Evolutionary conservation across 2,797 vertebrate species (phyloP).

Genomic region (Myripristis murdjan): DNA sequence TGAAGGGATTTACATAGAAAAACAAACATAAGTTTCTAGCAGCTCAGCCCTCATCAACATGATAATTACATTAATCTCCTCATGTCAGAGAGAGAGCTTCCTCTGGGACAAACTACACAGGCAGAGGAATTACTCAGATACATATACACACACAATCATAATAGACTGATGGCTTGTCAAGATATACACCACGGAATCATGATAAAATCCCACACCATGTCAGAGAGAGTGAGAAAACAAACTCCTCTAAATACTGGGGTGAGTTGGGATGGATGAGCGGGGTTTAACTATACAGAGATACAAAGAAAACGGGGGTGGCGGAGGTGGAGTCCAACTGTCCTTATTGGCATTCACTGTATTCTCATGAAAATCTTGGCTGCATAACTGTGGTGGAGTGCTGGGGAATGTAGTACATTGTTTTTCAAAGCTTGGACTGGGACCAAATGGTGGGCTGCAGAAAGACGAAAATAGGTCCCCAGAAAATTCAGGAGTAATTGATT

Average conservation of each 20-base stretch:
- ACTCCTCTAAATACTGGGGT: slow-evolving; percentile 36
- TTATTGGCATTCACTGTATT: slow-evolving; percentile 21
- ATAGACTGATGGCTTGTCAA: slow-evolving; percentile 57
- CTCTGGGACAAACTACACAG: slow-evolving; percentile 62
- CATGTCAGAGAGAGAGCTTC: slow-evolving; percentile 54
- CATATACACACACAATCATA: slow-evolving; percentile 47
- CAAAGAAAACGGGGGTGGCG: slow-evolving; percentile 32
- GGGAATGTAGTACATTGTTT: slow-evolving; percentile 54
- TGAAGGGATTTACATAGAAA: slow-evolving; percentile 73
- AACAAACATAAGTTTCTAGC: slow-evolving; percentile 71
- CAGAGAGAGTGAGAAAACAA: slow-evolving; percentile 60
- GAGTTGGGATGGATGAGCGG: slow-evolving; percentile 47
- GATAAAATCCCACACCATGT: slow-evolving; percentile 47
- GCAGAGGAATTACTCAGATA: slow-evolving; percentile 56
- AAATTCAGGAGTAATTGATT: slow-evolving; percentile 46
- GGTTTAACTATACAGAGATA: slow-evolving; percentile 34
- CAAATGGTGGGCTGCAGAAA: slow-evolving; percentile 58
- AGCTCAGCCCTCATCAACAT: slow-evolving; percentile 70
- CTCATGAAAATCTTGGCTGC: slow-evolving; percentile 55
- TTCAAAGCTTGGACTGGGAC: slow-evolving; percentile 50
- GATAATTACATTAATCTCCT: slow-evolving; percentile 75
- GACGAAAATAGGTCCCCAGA: slow-evolving; percentile 57
- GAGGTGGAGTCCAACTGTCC: slow-evolving; percentile 46
- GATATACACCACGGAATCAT: slow-evolving; percentile 53
- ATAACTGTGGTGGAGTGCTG: slow-evolving; percentile 36